phyloP scores from a whole-genome alignment of 2,888 invertebrate genomes.

The Heteropelma amictum region DNA sequence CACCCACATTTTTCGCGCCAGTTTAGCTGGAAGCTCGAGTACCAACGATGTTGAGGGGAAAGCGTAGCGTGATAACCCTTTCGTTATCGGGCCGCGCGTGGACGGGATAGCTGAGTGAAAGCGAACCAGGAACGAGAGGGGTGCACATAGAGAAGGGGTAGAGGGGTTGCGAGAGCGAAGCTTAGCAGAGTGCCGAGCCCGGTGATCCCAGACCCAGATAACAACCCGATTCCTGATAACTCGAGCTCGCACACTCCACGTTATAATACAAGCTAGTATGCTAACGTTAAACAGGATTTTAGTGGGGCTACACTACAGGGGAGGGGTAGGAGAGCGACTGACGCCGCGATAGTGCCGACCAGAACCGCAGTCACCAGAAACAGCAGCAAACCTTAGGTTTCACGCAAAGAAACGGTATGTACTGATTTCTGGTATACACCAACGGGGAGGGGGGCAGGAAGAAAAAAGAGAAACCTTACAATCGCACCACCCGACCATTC shows the following conservation, averaged over 20 bases:
- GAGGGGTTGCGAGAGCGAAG: conserved; percentile 59
- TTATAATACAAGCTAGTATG: conserved; percentile 69
- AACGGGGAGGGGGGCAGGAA: conserved; percentile 7
- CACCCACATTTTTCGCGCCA: conserved; percentile 28
- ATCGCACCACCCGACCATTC: no score
- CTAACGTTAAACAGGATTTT: conserved; percentile 51
- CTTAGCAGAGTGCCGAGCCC: conserved; percentile 70
- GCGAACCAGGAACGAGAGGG: conserved; percentile 26
- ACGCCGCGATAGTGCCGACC: conserved; percentile 55
- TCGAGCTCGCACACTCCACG: conserved; percentile 68
- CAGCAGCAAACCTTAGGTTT: conserved; percentile 20
- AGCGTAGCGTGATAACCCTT: conserved; percentile 77
- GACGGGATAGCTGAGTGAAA: conserved; percentile 53
- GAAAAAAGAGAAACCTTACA: conserved; percentile 21
- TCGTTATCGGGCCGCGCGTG: conserved; percentile 72
- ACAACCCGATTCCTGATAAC: conserved; percentile 74
- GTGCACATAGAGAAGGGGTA: conserved; percentile 18
- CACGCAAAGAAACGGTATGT: conserved; percentile 51
- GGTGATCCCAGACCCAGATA: conserved; percentile 74
- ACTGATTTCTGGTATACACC: conserved; percentile 48
- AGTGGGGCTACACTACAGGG: neutral
- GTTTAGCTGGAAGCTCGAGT: conserved; percentile 33
- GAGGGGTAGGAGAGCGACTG: conserved; percentile 48
- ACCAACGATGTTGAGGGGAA: conserved; percentile 44
- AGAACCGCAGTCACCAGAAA: conserved; percentile 53